Conservation (phyloP, 1,140 invertebrate genomes). For the Bactericera cockerelli region DNA sequence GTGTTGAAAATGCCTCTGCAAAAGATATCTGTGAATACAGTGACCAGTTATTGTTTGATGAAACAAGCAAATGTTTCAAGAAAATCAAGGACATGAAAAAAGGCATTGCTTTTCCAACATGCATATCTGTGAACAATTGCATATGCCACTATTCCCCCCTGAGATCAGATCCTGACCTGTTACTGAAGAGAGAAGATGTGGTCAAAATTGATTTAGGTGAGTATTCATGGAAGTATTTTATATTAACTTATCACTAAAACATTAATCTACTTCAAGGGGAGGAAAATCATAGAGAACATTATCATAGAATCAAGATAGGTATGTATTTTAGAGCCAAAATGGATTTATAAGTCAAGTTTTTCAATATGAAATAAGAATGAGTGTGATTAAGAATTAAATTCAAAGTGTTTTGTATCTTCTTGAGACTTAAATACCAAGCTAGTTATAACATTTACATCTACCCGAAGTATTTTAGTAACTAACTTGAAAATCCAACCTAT, state of each 20-base stretch:
- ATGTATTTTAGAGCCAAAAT: no score
- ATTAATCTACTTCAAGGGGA: conserved; percentile 10
- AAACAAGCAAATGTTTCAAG: conserved; percentile 93
- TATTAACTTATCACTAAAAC: neutral
- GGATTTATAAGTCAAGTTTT: no score
- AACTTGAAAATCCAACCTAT: no score
- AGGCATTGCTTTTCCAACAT: conserved; percentile 95
- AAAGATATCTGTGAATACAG: conserved; percentile 84
- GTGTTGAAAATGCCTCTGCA: conserved; percentile 71
- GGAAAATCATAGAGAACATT: no score
- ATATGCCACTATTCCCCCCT: conserved; percentile 98
- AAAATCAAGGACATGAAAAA: conserved; percentile 97
- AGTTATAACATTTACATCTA: no score
- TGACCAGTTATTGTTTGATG: conserved; percentile 73
- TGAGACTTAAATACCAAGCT: no score
- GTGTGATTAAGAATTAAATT: no score
- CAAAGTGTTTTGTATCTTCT: no score
- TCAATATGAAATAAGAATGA: no score
- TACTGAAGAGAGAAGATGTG: conserved; percentile 82
- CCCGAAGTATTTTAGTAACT: no score
- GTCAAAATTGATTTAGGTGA: conserved; percentile 61
- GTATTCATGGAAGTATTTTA: no score
- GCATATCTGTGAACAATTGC: conserved; percentile 96
- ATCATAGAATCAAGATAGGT: no score
- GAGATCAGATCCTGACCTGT: conserved; percentile 75